phyloP scores from a whole-genome alignment of 30 jellyfish, hydroid and myxozoan genomes.

The Mastigias papua region DNA sequence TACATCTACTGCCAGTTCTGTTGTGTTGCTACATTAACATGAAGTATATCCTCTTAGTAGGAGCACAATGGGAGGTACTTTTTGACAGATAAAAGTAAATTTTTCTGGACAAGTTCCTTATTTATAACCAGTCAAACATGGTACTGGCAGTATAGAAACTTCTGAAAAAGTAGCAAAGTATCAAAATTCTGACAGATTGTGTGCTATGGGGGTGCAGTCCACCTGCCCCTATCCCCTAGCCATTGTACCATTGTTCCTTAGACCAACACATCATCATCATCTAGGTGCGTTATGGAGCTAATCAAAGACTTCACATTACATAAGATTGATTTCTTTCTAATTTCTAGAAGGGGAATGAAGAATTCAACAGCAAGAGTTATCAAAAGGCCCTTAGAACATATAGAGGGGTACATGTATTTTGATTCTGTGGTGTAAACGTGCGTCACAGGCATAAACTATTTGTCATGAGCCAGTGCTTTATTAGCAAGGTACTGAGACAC shows the following conservation, averaged over 20 bases:
- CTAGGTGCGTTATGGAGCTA: background rate
- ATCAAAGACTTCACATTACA: no score
- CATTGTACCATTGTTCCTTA: no score
- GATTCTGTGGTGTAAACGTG: background rate
- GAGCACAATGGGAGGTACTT: no score
- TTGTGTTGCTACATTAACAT: background rate
- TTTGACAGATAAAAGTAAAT: no score
- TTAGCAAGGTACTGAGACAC: background rate
- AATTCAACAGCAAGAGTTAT: slow-evolving; percentile 60
- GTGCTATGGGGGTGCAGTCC: no score
- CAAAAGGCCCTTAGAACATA: slow-evolving; percentile 65
- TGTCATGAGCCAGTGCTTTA: background rate
- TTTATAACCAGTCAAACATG: no score
- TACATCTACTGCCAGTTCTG: background rate
- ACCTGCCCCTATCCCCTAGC: no score
- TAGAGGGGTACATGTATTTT: slow-evolving; percentile 30
- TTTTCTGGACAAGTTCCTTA: no score
- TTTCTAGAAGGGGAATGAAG: slow-evolving; percentile 82
- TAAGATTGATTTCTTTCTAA: background rate
- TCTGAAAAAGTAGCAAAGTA: no score
- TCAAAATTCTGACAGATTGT: no score
- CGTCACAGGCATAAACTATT: background rate
- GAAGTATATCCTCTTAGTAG: no score
- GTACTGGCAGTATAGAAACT: no score
- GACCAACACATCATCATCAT: background rate